A percentile compares a stretch with the other conserved stretches of the same genome.
These are phyloP conservation scores for Drosophila sechellia DNA, from an alignment of 1,140 invertebrate genomes.

Conservation along the genomic window DNA sequence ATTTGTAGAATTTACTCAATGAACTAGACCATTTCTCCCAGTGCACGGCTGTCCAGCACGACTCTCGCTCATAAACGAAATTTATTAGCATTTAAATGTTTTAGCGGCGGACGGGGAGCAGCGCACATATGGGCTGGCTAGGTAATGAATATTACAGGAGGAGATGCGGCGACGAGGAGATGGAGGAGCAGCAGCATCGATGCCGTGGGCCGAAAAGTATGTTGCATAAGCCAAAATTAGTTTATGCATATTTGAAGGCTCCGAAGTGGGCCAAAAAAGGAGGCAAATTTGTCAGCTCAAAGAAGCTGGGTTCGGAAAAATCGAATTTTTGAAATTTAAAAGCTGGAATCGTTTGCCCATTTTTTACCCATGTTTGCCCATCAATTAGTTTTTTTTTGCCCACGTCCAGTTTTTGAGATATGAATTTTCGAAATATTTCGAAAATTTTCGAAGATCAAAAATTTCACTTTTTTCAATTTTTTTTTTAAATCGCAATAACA, in stretches of 20 bases:
- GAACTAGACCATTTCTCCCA: background rate
- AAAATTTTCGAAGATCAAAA: too few relatives aligned
- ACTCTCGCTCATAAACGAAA: conserved; percentile 60
- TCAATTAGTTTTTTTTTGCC: too few relatives aligned
- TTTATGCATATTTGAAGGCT: conserved; percentile 67
- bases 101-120: conserved; percentile 27
- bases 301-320: too few relatives aligned
- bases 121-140: conserved; percentile 50
- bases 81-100: conserved; percentile 74
- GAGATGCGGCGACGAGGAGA: background rate
- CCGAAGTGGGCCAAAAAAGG: conserved; percentile 17
- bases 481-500: too few relatives aligned
- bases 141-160: conserved; percentile 68
- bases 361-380: too few relatives aligned
- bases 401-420: too few relatives aligned
- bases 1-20: background rate
- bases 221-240: conserved; percentile 69
- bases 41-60: conserved; percentile 39
- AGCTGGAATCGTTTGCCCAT: too few relatives aligned
- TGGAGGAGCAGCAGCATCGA: conserved; percentile 17
- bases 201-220: conserved; percentile 51
- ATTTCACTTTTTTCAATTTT: too few relatives aligned
- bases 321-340: too few relatives aligned
- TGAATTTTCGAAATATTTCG: too few relatives aligned
- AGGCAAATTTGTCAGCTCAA: background rate